Evolutionary conservation across 2,888 invertebrate genomes (phyloP).

Genomic region (Eilema griseolum): DNA sequence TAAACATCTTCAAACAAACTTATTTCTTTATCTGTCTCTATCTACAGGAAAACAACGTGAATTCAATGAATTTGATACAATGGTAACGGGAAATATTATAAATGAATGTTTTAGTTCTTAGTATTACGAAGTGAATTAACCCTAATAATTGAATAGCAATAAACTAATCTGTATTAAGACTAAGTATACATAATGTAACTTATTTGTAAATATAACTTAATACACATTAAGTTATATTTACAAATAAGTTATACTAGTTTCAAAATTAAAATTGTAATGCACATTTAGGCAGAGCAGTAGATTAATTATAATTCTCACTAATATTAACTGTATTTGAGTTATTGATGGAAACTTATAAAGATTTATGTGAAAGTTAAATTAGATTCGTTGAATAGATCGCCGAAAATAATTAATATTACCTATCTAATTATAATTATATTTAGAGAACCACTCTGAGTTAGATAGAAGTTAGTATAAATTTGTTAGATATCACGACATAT

Average conservation of each 20-base stretch:
- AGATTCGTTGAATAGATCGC: not conserved
- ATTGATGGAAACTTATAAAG: not conserved
- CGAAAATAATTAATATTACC: slow-evolving; percentile 7
- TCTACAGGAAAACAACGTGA: slow-evolving; percentile 14
- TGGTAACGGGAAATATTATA: too few relatives aligned
- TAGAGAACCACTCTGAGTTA: slow-evolving; percentile 22
- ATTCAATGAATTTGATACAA: slow-evolving; percentile 19
- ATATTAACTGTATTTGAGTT: not conserved
- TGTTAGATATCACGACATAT: slow-evolving; percentile 27
- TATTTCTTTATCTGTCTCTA: not conserved
- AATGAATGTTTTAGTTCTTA: too few relatives aligned
- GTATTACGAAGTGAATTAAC: too few relatives aligned
- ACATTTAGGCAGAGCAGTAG: not conserved
- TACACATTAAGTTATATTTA: too few relatives aligned
- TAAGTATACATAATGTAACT: not conserved
- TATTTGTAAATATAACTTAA: not conserved
- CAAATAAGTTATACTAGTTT: not conserved
- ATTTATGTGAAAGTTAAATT: not conserved
- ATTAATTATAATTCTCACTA: not conserved
- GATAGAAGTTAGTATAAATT: slow-evolving; percentile 30
- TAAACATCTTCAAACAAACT: not conserved
- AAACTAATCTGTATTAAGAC: not conserved
- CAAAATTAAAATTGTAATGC: not conserved
- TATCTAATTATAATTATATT: not conserved
- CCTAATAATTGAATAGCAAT: not conserved